Evolutionary conservation across 1,140 invertebrate genomes (phyloP), one percentile per base, ranked within the genome.

Genomic region (Thrips palmi): DNA sequence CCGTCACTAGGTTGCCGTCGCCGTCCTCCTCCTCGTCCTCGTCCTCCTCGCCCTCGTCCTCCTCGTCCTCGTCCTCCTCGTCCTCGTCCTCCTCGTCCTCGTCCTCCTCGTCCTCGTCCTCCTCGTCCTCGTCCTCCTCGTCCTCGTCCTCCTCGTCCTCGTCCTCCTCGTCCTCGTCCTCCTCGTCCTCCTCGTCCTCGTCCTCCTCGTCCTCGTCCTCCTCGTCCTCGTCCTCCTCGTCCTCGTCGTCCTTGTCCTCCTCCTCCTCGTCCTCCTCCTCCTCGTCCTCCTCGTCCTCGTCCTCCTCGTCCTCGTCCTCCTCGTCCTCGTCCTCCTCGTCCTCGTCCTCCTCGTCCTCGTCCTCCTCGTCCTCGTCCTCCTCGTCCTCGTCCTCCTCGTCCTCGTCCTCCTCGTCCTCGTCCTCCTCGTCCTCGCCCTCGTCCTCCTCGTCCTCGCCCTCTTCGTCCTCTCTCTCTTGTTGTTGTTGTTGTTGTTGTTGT

Each of bases 281-380:
- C 12, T 32, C 37, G 7, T 28, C 37, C 7, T 42, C 27, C 12
- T 27, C 35, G 12, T 31, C 28, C 6, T 28, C 37, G 2, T 14
- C 11, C 5, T 18, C 3, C 3, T 40, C 30, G 5, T 6, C n/a
- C 5, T 6, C 12, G 19, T 34, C 21, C 22, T 40, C 6, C 5
- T 12, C 5, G 7, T 6, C 4, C n/a, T 19, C 18, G 19, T 40
- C 11, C 14, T 27, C 12, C 2, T 27, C 10, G 14, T 10, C 15
- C 25, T 41, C 15, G 7, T 34, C 10, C 22, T 41, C 34, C 29
- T 24, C 4, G 4, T 25, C 30, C 22, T 20, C 19, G 36, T 23
- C 27, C n/a, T n/a, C n/a, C 21, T 29, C 21, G 37, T 27, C n/a
- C 28, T 14, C 41, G 35, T 41, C 38, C 34, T 25, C 21, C 31